A percentile compares a stretch with the other conserved stretches of the same genome.
These are phyloP conservation scores for Cosmorhoe ocellata DNA, from an alignment of 2,888 invertebrate genomes.

Conservation along the genomic window DNA sequence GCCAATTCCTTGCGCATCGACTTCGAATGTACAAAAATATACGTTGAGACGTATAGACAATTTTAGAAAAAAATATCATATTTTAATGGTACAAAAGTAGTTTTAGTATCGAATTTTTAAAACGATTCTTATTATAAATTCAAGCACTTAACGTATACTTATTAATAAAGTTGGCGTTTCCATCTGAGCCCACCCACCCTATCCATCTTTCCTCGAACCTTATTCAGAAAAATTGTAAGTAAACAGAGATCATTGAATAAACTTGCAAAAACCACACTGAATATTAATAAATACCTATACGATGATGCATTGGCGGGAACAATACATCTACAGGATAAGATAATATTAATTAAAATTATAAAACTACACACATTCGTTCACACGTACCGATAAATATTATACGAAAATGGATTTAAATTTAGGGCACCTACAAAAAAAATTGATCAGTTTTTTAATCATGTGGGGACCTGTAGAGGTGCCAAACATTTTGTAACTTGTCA, in stretches of 20 bases:
- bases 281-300: slow-evolving; percentile 53
- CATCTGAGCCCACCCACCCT: slow-evolving; percentile 65
- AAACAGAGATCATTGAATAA: slow-evolving; percentile 74
- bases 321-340: slow-evolving; percentile 48
- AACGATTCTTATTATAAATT: slow-evolving; percentile 63
- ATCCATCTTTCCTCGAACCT: slow-evolving; percentile 45
- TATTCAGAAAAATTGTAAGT: slow-evolving; percentile 79
- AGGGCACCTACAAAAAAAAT: slow-evolving; percentile 23
- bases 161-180: slow-evolving; percentile 73
- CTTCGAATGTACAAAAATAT: slow-evolving; percentile 77
- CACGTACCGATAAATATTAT: slow-evolving; percentile 50
- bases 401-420: slow-evolving; percentile 44
- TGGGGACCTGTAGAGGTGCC: slow-evolving; percentile 2
- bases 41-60: slow-evolving; percentile 65
- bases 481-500: slow-evolving; percentile 20
- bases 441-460: slow-evolving; percentile 22
- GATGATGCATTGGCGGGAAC: slow-evolving; percentile 54
- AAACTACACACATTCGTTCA: slow-evolving; percentile 62
- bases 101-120: slow-evolving; percentile 57
- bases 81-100: slow-evolving; percentile 66
- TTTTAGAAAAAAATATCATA: slow-evolving; percentile 59
- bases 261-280: slow-evolving; percentile 72
- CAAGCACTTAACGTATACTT: slow-evolving; percentile 72
- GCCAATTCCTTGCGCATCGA: slow-evolving; percentile 79
- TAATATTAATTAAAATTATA: slow-evolving; percentile 49